These are phyloP conservation scores for Falcaria lacertinaria DNA, from an alignment of 2,888 invertebrate species.

Conservation along the genomic window DNA sequence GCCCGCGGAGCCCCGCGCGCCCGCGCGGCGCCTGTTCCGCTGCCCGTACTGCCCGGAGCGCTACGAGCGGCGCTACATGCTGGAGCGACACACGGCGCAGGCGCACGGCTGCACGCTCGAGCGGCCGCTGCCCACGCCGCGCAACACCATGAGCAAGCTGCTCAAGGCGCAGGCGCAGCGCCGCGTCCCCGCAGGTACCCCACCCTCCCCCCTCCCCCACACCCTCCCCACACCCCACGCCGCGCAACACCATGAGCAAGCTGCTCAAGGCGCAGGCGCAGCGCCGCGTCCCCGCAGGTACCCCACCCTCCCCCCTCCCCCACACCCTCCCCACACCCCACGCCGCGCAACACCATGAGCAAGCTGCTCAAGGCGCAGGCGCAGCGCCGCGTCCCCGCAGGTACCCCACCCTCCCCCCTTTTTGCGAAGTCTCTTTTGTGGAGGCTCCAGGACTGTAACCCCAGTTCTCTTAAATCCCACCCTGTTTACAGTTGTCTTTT, in stretches of 20 bases:
- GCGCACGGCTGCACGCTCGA: conserved; percentile 68
- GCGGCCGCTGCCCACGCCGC: conserved; percentile 67
- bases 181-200: conserved; percentile 12
- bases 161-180: conserved; percentile 66
- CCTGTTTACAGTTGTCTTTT: too few species aligned
- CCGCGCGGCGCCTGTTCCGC: conserved; percentile 57
- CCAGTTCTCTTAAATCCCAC: too few species aligned
- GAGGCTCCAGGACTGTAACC: too few species aligned
- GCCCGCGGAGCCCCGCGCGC: conserved; percentile 15
- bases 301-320: conserved; percentile 4
- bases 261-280: conserved; percentile 70
- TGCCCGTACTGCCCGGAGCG: conserved; percentile 68
- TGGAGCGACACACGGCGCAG: conserved; percentile 65
- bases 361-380: conserved; percentile 73
- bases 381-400: conserved; percentile 23
- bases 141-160: conserved; percentile 76
- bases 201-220: conserved; percentile 3
- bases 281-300: conserved; percentile 16
- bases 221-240: conserved; percentile 59
- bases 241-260: conserved; percentile 76
- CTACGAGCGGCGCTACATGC: conserved; percentile 67
- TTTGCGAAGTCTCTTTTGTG: too few species aligned
- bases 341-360: conserved; percentile 75
- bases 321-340: conserved; percentile 50
- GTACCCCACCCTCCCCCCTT: conserved; percentile 8